Conservation (phyloP, 2,113 vertebrate species). For the Recurvirostra avosetta region DNA sequence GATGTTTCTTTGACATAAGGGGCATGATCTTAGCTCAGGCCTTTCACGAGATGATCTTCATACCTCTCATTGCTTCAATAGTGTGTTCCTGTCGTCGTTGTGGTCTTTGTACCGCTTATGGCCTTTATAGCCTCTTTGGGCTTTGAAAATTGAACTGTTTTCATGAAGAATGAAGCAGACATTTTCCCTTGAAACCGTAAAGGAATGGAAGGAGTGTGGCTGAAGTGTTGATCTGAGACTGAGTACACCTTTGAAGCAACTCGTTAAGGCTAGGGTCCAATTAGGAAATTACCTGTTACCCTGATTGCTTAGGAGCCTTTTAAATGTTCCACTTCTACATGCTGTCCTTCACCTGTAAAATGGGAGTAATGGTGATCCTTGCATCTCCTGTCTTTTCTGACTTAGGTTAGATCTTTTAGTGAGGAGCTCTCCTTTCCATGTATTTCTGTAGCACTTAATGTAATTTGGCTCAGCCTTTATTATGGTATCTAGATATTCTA, state of each 20-base stretch:
- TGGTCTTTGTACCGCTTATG: background rate
- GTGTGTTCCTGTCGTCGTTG: background rate
- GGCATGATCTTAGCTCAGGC: background rate
- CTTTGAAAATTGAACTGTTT: conserved; percentile 13
- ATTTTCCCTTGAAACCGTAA: background rate
- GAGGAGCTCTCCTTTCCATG: background rate
- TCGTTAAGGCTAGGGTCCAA: background rate
- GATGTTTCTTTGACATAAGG: background rate
- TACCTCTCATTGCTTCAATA: background rate
- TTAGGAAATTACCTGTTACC: background rate
- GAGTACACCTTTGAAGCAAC: background rate
- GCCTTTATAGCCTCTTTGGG: background rate
- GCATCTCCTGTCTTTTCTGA: background rate
- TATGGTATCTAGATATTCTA: background rate
- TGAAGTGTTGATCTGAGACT: background rate
- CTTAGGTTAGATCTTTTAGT: background rate
- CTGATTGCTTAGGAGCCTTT: background rate
- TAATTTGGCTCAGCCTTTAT: background rate
- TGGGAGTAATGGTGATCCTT: background rate
- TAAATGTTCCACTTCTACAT: background rate
- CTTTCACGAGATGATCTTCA: background rate
- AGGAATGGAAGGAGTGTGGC: background rate
- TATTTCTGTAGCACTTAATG: background rate
- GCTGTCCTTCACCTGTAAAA: background rate
- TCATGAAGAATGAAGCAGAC: background rate